Evolutionary conservation across 2,113 vertebrate genomes (phyloP), one percentile per base, ranked within the genome.

Genomic region (Cinclus cinclus): DNA sequence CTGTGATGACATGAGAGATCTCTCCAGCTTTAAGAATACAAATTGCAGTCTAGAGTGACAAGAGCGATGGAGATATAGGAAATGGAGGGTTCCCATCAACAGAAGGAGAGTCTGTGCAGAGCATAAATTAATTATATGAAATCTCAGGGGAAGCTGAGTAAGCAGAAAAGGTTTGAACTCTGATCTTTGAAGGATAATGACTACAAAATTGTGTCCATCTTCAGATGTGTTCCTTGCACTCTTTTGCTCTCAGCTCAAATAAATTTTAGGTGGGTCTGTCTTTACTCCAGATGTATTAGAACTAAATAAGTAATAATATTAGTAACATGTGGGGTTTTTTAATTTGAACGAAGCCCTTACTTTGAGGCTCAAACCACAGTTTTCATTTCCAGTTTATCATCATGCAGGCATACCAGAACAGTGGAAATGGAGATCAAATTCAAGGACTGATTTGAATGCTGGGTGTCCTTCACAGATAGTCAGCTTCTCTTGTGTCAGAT

Each of bases 251-350:
- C 53, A 64, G 27, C 25, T 77, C 33, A 81, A 65, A 60, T 70
- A 10, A 8, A 1, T 58, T 75, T 62, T 58, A 83, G 44, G 17
- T 65, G n/a, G 7, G 15, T 69, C 30, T 70, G 42, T 65, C 46
- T 93, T 77, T 14, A 28, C 3, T 64, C 14, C 31, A 30, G 11
- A 13, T 44, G 55, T 83, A 41, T 62, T 44, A 75, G 31, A 62
- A 67, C 27, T 75, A 65, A 62, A 33, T 33, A 65, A 83, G 17
- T 42, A 78, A 44, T 39, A 33, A 28, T n/a, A 56, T n/a, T 69
- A 56, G 12, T 49, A 70, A 58, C 1, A 0, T 19, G 12, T 33
- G 21, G 0, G 35, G 35, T 1, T 7, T 39, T 33, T 73, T 50
- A 4, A 25, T 41, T 69, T 79, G 37, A 78, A 49, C 30, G 13